Conservation (phyloP, 1,140 invertebrate species). For the Leptonema lineaticorne region DNA sequence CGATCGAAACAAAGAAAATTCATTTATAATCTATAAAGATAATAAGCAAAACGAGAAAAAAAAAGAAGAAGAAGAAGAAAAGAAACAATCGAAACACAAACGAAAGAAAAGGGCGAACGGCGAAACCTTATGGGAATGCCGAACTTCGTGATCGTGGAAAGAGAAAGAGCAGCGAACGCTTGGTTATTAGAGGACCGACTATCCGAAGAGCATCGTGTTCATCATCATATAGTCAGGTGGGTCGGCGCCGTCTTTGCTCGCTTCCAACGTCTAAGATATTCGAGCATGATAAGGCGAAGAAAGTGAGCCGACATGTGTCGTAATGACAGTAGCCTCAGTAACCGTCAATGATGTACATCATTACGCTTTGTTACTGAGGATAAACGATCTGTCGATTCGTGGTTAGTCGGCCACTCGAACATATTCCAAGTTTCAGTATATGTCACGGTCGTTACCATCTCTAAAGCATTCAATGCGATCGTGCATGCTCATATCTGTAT, state of each 20-base stretch:
- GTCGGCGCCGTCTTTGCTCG: background rate
- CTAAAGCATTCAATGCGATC: background rate
- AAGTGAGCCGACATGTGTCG: slow-evolving; percentile 11
- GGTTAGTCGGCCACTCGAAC: slow-evolving; percentile 2
- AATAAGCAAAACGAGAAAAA: background rate
- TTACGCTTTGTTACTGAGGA: slow-evolving; percentile 6
- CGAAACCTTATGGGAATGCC: slow-evolving; percentile 2
- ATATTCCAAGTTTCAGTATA: background rate
- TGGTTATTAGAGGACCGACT: no score
- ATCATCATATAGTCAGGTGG: slow-evolving; percentile 1
- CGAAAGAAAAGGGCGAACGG: background rate
- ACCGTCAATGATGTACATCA: slow-evolving; percentile 11
- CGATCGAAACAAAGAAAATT: background rate
- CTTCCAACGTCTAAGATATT: background rate
- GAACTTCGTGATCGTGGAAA: background rate
- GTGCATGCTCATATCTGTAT: background rate
- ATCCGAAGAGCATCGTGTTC: no score
- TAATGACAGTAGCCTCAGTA: slow-evolving; percentile 10
- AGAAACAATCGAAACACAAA: background rate
- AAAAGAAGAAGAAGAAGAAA: background rate
- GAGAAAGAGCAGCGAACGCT: background rate
- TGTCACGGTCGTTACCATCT: background rate
- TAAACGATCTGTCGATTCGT: background rate
- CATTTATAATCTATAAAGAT: no score
- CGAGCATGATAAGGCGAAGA: slow-evolving; percentile 2